Percentiles rank a stretch among this genome's conserved stretches.
Evolutionary conservation across 2,113 vertebrate genomes (phyloP).

Genomic region (Campylomormyrus numenius): DNA sequence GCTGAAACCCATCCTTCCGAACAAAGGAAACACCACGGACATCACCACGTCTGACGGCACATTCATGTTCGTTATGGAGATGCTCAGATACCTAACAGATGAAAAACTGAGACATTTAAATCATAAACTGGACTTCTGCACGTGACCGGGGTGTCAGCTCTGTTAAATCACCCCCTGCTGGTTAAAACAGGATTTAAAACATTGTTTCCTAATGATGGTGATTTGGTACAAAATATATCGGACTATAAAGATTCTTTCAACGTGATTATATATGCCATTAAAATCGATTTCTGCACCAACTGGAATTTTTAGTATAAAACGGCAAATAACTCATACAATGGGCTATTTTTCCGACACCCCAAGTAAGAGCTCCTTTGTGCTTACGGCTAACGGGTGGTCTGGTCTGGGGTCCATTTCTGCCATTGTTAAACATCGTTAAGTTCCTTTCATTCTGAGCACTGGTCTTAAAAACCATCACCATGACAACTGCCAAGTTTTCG

Average conservation of each 20-base stretch:
- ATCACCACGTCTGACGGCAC: neutral
- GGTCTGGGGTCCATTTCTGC: neutral
- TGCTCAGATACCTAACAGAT: neutral
- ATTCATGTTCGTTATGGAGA: neutral
- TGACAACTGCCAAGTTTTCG: neutral
- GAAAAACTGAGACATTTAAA: neutral
- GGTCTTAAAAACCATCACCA: neutral
- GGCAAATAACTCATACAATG: neutral
- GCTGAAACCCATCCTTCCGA: neutral
- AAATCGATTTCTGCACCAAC: neutral
- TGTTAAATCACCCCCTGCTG: neutral
- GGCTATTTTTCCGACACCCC: neutral
- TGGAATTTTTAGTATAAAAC: neutral
- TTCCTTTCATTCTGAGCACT: neutral
- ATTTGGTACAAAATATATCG: neutral
- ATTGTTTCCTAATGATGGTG: neutral
- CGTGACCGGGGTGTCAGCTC: neutral
- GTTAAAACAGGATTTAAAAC: neutral
- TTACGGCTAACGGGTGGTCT: conserved; percentile 35
- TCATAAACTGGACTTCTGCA: neutral
- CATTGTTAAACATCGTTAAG: neutral
- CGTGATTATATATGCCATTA: neutral
- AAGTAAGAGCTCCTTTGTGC: conserved; percentile 45
- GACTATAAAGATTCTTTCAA: neutral
- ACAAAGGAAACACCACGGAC: neutral